Evolutionary conservation across 2,797 vertebrate species (phyloP).

Genomic region (Gadopsis marmoratus): DNA sequence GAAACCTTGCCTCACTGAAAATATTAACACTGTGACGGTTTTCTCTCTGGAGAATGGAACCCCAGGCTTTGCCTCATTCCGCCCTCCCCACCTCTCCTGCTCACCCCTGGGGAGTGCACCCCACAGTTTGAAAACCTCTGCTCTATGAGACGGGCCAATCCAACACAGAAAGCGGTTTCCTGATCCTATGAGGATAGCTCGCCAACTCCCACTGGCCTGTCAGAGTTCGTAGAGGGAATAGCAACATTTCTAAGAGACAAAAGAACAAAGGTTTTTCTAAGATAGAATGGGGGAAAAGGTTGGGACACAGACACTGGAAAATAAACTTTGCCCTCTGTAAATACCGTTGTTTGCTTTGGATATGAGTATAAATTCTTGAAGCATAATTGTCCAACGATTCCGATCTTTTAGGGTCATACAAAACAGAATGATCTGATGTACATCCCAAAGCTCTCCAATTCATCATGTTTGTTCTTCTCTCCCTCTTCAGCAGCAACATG

Average conservation of each 20-base stretch:
- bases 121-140: constrained; percentile 18
- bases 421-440: constrained; percentile 30
- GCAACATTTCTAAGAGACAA: neutral
- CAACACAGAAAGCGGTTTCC: constrained; percentile 5
- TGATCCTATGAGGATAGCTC: neutral
- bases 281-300: neutral
- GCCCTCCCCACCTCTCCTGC: no score
- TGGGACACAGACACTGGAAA: neutral
- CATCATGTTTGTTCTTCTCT: constrained; percentile 48
- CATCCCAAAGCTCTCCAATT: constrained; percentile 24
- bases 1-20: no score
- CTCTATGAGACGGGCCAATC: constrained; percentile 3
- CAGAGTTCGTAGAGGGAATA: constrained; percentile 2
- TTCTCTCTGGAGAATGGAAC: no score
- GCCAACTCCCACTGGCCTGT: neutral
- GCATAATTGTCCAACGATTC: neutral
- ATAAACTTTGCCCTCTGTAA: neutral
- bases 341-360: neutral
- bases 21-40: no score
- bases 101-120: neutral
- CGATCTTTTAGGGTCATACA: constrained; percentile 1
- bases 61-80: no score
- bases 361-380: neutral
- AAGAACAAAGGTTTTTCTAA: neutral
- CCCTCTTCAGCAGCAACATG: constrained; percentile 36